Evolutionary conservation across 2,113 vertebrate species (phyloP), one percentile per base, ranked within the genome.

Genomic region (Perca schrenkii): DNA sequence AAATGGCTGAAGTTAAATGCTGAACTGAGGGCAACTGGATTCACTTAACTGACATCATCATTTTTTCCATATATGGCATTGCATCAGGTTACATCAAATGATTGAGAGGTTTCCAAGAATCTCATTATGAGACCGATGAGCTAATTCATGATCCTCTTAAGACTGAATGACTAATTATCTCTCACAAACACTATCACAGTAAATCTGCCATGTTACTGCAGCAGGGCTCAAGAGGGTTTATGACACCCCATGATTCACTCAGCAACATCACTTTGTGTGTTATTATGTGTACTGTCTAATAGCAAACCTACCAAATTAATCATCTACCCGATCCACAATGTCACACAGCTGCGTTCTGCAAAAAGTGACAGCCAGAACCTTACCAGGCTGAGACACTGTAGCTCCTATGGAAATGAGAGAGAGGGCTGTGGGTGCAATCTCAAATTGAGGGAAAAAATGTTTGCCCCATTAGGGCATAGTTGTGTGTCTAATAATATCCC

Each of bases 401-500:
- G 69, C 76, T 66, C 61, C 36, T 36, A 36, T 77, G 83, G 84
- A 73, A 89, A 88, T 74, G 47, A 89, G 79, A 25, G 70, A 54
- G 83, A 4, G 66, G 53, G 73, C 74, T 68, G 57, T 34, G 86
- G 81, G 64, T 36, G 73, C 3, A 3, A 85, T 65, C 71, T 86
- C 46, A 64, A 75, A 80, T 64, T 76, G 62, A 76, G 82, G 64
- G 86, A 84, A 83, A 83, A 88, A 91, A 81, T 56, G 82, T 70
- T 70, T 82, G 80, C 74, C 88, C 86, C 86, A 88, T 89, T 79
- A 87, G 84, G 77, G 72, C 72, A 82, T 61, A 70, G 80, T 79
- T 79, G 85, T 80, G 87, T 8, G 57, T 89, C 89, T 93, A 93
- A 93, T 93, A 94, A 94, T 94, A 92, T 84, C 88, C 31, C 73